Evolutionary conservation across 2,888 invertebrate species (phyloP), one percentile per base, ranked within the genome.

Genomic region (Halictus ligatus): DNA sequence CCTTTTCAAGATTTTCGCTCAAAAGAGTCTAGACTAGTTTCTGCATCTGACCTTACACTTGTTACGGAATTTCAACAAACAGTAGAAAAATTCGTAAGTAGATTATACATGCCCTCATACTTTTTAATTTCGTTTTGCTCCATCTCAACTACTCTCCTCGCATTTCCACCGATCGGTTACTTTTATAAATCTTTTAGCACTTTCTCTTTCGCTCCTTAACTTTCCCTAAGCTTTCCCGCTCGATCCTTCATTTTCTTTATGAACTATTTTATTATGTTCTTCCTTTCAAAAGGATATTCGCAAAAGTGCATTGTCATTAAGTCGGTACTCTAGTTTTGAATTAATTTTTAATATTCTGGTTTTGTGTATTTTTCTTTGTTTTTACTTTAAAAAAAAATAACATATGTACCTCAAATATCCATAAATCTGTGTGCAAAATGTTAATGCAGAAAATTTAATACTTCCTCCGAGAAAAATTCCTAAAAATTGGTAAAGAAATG

Each of bases 81-180:
- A 12, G n/a, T 12, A n/a, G 58, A n/a, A 58, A 58, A 8, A n/a
- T 58, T n/a, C 12, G 10, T 15, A 48, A 48, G 48, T 15, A 48
- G 15, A 48, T 48, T 48, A 1, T 35, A 35, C 48, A 21, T 54
- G n/a, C 8, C 54, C 21, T 54, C 21, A 8, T 54, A 54, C 21
- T n/a, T 54, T 54, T n/a, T 8, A 0, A 3, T 10, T 54, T n/a
- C 21, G 54, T 54, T 54, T 54, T 3, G 18, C 35, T 35, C 35
- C 35, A 35, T 3, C 54, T 18, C 10, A 10, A 54, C 21, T 54
- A 54, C 10, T 54, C 21, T 54, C 54, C 21, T 54, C 54, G 54
- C 21, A 29, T 25, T 29, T 64, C 80, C 75, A 80, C 86, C 58
- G 69, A 78, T 80, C 25, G 60, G 15, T 29, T 64, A 6, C 29